Evolutionary conservation across 2,113 vertebrate species (phyloP).

Genomic region (Anhinga anhinga): DNA sequence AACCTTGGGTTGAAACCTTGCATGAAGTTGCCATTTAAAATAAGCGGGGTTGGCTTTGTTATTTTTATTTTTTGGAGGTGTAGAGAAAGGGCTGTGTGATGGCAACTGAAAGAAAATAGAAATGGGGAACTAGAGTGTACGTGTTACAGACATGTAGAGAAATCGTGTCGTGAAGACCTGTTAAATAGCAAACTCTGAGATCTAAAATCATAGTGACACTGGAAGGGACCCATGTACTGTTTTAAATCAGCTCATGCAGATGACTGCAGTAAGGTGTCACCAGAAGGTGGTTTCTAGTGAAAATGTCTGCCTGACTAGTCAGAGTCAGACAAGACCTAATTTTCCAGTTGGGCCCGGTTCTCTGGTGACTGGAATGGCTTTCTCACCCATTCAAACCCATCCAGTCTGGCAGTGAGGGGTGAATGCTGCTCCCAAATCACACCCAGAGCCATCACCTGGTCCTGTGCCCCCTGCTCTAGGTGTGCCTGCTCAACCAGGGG

Average conservation of each 20-base stretch:
- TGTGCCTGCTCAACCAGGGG: too few relatives aligned
- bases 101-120: slow-evolving; percentile 2
- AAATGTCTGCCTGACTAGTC: neutral
- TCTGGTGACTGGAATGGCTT: neutral
- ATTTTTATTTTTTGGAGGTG: slow-evolving; percentile 41
- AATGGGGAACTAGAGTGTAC: neutral
- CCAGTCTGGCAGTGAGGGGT: neutral
- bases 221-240: neutral
- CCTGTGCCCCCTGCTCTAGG: too few relatives aligned
- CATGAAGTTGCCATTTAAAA: slow-evolving; percentile 53
- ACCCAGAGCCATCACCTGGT: rapidly evolving
- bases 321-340: neutral
- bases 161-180: neutral
- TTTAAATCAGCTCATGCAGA: neutral
- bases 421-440: neutral
- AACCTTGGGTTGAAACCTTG: slow-evolving; percentile 54
- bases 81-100: neutral
- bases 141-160: neutral
- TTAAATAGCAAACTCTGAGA: neutral
- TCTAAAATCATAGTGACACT: neutral
- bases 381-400: neutral
- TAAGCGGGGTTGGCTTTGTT: slow-evolving; percentile 4
- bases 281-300: neutral
- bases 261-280: neutral
- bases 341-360: neutral